Evolutionary conservation across 2,888 invertebrate species (phyloP), one percentile per base, ranked within the genome.

Genomic region (Petrolisthes cinctipes): DNA sequence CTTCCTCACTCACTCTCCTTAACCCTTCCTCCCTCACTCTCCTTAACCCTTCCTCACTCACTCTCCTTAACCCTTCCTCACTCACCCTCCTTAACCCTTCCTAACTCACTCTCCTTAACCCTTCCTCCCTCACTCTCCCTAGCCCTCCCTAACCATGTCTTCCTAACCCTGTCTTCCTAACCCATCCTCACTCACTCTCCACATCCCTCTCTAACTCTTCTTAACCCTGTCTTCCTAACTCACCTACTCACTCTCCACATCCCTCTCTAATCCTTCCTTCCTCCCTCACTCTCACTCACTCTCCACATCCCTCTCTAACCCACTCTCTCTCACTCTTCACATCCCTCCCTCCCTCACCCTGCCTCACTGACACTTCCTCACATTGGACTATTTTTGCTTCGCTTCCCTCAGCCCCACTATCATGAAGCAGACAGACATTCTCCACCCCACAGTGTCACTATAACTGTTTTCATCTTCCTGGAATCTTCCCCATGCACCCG

Each of bases 231-330:
- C n/a, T n/a, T n/a, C n/a, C n/a, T n/a, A n/a, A 61, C 14, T 61
- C 61, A 9, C 61, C 14, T 14, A 61, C 61, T 61, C 61, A 9
- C 61, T 61, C 71, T 71, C 71, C n/a, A 5, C n/a, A 7, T 71
- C n/a, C n/a, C 71, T 71, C 9, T 71, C n/a, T 61, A n/a, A n/a
- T 61, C 61, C 14, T 14, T 6, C 71, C 71, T 71, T n/a, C 5
- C 71, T 71, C 71, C n/a, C 71, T 11, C 71, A 17, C 71, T 11
- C 71, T 71, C 17, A n/a, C 71, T 71, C 71, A n/a, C 71, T n/a
- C 71, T 11, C 71, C 20, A 7, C n/a, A 11, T 17, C 71, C n/a
- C 9, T 71, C 71, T 11, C 71, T n/a, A 14, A 6, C 71, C 20
- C 11, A 6, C 71, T 3, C 71, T 71, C 9, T 71, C 71, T 71